These are phyloP conservation scores for Crenichthys baileyi DNA, from an alignment of 2,797 vertebrate genomes.

Conservation along the genomic window DNA sequence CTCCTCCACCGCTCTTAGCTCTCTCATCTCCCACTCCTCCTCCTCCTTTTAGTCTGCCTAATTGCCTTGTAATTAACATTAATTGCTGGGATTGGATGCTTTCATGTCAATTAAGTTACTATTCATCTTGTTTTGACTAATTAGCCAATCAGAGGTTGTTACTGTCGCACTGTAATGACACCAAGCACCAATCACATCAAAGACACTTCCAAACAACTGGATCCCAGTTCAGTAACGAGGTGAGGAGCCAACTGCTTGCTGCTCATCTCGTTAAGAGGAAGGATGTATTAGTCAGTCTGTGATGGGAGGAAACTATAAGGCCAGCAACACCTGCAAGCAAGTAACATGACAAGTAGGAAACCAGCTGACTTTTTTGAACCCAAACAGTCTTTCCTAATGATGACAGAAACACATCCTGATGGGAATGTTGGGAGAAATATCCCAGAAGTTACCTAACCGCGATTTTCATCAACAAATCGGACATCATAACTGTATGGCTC, in stretches of 20 bases:
- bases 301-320: too few species aligned
- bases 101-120: slow-evolving; percentile 60
- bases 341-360: too few species aligned
- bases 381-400: too few species aligned
- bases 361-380: too few species aligned
- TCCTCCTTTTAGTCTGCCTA: slow-evolving; percentile 30
- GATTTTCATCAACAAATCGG: too few species aligned
- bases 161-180: slow-evolving; percentile 41
- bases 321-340: too few species aligned
- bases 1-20: background rate
- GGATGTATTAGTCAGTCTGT: too few species aligned
- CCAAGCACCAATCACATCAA: slow-evolving; percentile 48
- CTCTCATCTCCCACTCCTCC: background rate
- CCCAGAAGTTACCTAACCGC: too few species aligned
- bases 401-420: too few species aligned
- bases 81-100: slow-evolving; percentile 61
- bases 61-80: slow-evolving; percentile 60
- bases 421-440: too few species aligned
- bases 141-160: slow-evolving; percentile 65
- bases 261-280: slow-evolving; percentile 15
- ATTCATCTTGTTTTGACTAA: slow-evolving; percentile 62
- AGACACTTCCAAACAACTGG: slow-evolving; percentile 17
- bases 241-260: slow-evolving; percentile 16
- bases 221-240: slow-evolving; percentile 12
- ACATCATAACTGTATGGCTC: too few species aligned